Evolutionary conservation across 2,888 invertebrate genomes (phyloP).

Genomic region (Tiliacea citrago): DNA sequence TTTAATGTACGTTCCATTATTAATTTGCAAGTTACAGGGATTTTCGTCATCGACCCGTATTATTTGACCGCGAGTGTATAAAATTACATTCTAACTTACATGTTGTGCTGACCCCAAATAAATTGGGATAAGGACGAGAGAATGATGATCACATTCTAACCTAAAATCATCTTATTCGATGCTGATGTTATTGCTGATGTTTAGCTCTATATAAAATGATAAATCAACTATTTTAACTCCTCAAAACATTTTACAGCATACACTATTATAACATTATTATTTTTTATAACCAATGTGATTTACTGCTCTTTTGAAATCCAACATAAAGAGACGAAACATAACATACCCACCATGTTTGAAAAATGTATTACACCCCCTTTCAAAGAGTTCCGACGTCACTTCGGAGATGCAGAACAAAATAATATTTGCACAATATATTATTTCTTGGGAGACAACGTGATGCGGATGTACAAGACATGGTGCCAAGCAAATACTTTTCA

Average conservation of each 20-base stretch:
- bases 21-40: too few species aligned
- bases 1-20: too few species aligned
- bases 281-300: slow-evolving; percentile 10
- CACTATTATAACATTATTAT: background rate
- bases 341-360: slow-evolving; percentile 19
- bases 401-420: slow-evolving; percentile 46
- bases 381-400: slow-evolving; percentile 36
- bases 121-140: background rate
- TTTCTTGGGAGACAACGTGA: slow-evolving; percentile 48
- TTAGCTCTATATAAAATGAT: background rate
- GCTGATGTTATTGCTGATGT: background rate
- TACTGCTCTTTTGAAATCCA: slow-evolving; percentile 10
- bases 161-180: background rate
- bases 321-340: slow-evolving; percentile 20
- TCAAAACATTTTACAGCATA: background rate
- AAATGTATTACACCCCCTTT: slow-evolving; percentile 33
- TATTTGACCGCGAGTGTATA: background rate
- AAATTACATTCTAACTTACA: background rate
- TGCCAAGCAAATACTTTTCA: slow-evolving; percentile 44
- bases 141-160: background rate
- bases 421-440: slow-evolving; percentile 60
- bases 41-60: too few species aligned
- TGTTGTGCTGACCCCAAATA: background rate
- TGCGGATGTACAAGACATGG: slow-evolving; percentile 26
- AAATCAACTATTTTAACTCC: background rate